Percentiles rank a stretch among this genome's conserved stretches.
phyloP scores from a whole-genome alignment of 2,888 invertebrate species.

The Drosophila barbarae region DNA sequence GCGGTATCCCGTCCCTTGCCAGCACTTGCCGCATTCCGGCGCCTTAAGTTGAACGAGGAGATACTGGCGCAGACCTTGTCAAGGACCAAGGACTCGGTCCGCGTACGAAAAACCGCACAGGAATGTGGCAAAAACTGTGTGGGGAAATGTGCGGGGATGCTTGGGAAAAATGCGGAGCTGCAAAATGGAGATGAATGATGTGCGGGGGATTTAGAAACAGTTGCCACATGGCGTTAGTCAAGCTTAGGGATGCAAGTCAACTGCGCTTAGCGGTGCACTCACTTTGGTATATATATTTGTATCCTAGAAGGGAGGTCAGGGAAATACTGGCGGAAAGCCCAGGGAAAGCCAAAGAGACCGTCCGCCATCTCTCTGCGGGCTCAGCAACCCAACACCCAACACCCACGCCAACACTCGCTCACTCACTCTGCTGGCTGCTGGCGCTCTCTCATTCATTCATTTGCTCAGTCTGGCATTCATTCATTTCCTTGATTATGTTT shows the following conservation, averaged over 20 bases:
- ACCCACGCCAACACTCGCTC: conserved; percentile 47
- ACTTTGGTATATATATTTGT: conserved; percentile 13
- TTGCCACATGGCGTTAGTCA: conserved; percentile 58
- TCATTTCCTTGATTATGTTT: conserved; percentile 73
- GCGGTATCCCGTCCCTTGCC: not conserved
- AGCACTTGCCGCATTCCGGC: conserved; percentile 3
- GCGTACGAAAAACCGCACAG: conserved; percentile 17
- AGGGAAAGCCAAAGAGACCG: conserved; percentile 6
- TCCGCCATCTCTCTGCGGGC: not conserved
- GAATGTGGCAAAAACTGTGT: conserved; percentile 10
- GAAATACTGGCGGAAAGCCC: conserved; percentile 4
- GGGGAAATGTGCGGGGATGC: conserved; percentile 6
- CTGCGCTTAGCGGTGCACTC: conserved; percentile 44
- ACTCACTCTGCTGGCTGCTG: conserved; percentile 47
- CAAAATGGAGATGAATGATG: conserved; percentile 51
- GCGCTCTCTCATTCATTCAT: conserved; percentile 66
- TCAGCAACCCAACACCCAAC: not conserved
- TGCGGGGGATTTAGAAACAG: conserved; percentile 52
- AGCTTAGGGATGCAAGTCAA: conserved; percentile 46
- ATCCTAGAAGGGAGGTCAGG: not conserved
- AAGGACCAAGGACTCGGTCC: conserved; percentile 19
- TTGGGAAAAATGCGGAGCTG: conserved; percentile 2
- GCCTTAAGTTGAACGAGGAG: conserved; percentile 17
- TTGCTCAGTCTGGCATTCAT: conserved; percentile 72
- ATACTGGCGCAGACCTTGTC: conserved; percentile 36